Evolutionary conservation across 2,797 vertebrate genomes (phyloP), one percentile per base, ranked within the genome.

Genomic region (Hydrocynus forskahlii): DNA sequence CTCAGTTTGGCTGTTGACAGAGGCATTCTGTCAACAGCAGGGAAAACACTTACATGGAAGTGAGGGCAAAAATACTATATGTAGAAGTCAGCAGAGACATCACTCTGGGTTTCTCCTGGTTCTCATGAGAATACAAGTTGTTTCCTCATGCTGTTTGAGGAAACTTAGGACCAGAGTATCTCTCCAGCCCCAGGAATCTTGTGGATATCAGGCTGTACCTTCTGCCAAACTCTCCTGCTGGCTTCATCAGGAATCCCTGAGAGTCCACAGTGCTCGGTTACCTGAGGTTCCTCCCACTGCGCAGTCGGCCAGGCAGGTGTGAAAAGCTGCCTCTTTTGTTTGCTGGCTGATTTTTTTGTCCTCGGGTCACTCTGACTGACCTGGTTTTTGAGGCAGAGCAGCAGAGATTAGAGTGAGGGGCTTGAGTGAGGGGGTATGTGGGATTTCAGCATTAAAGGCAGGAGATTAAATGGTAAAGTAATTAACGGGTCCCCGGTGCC

Each of bases 401-500:
- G 62, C 29, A 21, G 64, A 67, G 38, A 67, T 67, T 67, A 54
- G 55, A 43, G 62, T 64, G 72, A 63, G 62, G 62, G 25, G 62
- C 62, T 63, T 7, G 25, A 59, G 55, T n/a, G 55, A 16, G 52
- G 13, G 52, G 4, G 14, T 43, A 60, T 54, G 67, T 60, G 29
- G 35, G 80, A 67, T 14, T 29, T 70, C 13, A 67, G 69, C 64
- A 57, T 68, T 57, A 79, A 79, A 78, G 14, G 55, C 23, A 23
- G 25, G 29, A 40, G 17, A 59, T 67, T 78, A 60, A 68, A 0
- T 7, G 19, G 52, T 82, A 67, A 25, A 50, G 70, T 62, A 68
- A 83, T 79, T 50, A 79, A 29, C 38, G 45, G 0, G 13, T 83
- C 76, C 64, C 64, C 50, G 7, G 76, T 70, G 77, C 52, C 38